Base-by-base conservation (phyloP, 2,888 invertebrate genomes). In the Andrena bucephala region DNA sequence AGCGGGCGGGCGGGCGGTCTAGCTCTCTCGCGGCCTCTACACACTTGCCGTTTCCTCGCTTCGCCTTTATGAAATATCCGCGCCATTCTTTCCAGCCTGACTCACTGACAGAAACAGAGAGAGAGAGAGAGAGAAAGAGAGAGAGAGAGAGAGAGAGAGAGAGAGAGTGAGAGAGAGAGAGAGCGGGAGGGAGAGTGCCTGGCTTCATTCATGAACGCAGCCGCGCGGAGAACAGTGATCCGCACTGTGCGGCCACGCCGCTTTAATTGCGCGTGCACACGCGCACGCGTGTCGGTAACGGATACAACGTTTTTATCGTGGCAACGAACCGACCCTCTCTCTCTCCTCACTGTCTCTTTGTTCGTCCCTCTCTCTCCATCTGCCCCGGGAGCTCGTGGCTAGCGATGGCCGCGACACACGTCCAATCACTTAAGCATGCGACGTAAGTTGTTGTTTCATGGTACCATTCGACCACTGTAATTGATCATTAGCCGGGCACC, bases 131-230 rank as follows among this genome's bases (percentile, higher is more conserved):
- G 50, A 31, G 1, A 27, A 1, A 27, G 29, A 20, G 20, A 20
- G 20, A 20, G 20, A 20, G 20, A 20, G 20, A 20, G 20, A 20
- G 27, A 27, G 29, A 29, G 29, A 29, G 29, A 29, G 29, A 29
- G 29, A 29, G 29, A 29, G 29, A 29, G 29, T 0, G 29, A 29
- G 29, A 29, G 29, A 29, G 29, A 31, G 31, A 31, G 66, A 29
- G 33, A 24, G 36, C 36, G 57, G 42, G 69, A 42, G 33, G 27
- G 27, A 75, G 54, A 29, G 57, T 10, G 57, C 73, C 84, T 66
- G 33, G 83, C 69, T 85, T 86, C 92, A 91, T 91, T 92, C 92
- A 92, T 92, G 90, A 91, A 87, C 82, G 83, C 85, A 77, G 85
- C 70, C 74, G 81, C 85, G 83, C 83, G 67, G 74, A 77, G 86